Evolutionary conservation across 2,888 invertebrate genomes (phyloP).

Genomic region (Schrankia costaestrigalis): DNA sequence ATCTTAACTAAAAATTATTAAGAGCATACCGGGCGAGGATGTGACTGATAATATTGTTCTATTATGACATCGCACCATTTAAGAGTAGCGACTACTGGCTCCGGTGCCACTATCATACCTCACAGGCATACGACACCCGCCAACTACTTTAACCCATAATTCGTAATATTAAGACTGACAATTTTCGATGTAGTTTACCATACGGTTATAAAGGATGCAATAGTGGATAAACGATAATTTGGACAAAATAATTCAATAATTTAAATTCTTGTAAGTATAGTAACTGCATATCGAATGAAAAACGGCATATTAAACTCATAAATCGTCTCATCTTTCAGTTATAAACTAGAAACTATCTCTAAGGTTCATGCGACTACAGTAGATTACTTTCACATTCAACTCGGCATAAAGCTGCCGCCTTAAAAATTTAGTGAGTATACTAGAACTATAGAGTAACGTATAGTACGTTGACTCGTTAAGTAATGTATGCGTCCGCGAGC

Average conservation of each 20-base stretch:
- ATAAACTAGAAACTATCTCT: slow-evolving; percentile 60
- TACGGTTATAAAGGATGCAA: too few species aligned
- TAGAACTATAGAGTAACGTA: slow-evolving; percentile 47
- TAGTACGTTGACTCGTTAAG: too few species aligned
- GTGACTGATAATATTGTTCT: slow-evolving; percentile 23
- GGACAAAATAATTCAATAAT: too few species aligned
- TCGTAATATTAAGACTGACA: slow-evolving; percentile 9
- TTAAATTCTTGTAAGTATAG: too few species aligned
- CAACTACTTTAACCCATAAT: slow-evolving; percentile 12
- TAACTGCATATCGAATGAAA: slow-evolving; percentile 14
- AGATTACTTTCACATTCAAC: slow-evolving; percentile 43
- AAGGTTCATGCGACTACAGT: slow-evolving; percentile 61
- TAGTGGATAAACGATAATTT: neutral
- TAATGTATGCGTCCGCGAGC: slow-evolving; percentile 46
- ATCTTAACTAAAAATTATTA: slow-evolving; percentile 32
- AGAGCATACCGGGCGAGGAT: slow-evolving; percentile 18
- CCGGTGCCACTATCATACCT: slow-evolving; percentile 10
- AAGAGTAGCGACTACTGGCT: slow-evolving; percentile 5
- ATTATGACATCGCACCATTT: too few species aligned
- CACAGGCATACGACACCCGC: slow-evolving; percentile 11
- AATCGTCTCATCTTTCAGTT: slow-evolving; percentile 45
- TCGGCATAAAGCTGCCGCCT: slow-evolving; percentile 33
- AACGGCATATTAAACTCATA: slow-evolving; percentile 22
- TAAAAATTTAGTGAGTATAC: slow-evolving; percentile 38
- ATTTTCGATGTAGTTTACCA: too few species aligned